Base-by-base conservation (phyloP, 2,113 vertebrate species). In the Pica pica region DNA sequence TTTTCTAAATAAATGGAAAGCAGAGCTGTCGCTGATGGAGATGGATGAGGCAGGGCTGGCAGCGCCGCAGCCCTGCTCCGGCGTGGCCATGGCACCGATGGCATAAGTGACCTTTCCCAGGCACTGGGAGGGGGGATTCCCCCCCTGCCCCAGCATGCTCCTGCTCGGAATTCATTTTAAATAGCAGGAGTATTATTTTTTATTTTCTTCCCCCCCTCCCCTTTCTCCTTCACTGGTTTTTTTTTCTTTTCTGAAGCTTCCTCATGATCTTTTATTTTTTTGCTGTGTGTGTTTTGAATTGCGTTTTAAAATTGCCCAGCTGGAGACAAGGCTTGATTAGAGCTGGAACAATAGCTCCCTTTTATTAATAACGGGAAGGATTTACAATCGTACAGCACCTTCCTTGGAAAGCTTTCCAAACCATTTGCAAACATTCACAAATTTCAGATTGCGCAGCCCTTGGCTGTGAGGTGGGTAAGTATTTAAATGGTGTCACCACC, bases 351-450 rank as follows among this genome's bases (percentile, higher is more conserved):
- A 94, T 87, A 90, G 87, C 87, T 95, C 90, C 59, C 26, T 93
- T 96, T 95, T 90, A 80, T 96, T 95, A 94, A 95, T 95, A 91
- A 89, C 52, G 91, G 94, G 89, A 53, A 94, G 77, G 93, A 91
- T 95, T 95, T 91, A 73, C 91, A 88, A 59, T 92, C 47, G 52
- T 94, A 44, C 88, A 90, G 90, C 93, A 94, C 93, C 92, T 96
- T 96, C 88, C 82, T 95, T 90, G 94, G 94, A 85, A 96, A 82
- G 94, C 79, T 95, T 95, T 90, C 93, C 80, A 91, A 95, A 73
- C 14, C 59, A 39, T 94, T 95, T 91, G 92, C 96, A 95, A 94
- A 93, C 90, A 93, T 42, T 71, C 85, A 55, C 50, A 89, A 87
- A 88, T 92, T 61, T 95, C 79, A 97, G 94, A 83, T 88, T 65